Evolutionary conservation across 2,113 vertebrate genomes (phyloP).

Genomic region (Ophiodon elongatus): DNA sequence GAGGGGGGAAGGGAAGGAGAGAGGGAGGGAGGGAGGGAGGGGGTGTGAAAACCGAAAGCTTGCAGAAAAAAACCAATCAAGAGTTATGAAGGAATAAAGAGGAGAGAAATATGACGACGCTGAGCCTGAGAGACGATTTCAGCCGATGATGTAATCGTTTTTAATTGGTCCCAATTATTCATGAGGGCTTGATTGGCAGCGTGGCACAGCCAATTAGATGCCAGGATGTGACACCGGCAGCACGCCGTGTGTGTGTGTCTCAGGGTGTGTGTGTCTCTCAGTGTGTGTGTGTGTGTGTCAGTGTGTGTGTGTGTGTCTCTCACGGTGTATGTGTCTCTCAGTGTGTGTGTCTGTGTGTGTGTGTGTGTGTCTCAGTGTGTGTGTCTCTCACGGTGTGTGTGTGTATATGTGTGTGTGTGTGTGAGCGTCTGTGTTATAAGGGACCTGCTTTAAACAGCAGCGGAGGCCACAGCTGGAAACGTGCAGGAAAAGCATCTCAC

Average conservation of each 20-base stretch:
- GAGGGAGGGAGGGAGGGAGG: conserved; percentile 22
- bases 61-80: conserved; percentile 20
- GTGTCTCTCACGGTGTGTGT: too few species aligned
- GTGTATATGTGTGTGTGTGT: too few species aligned
- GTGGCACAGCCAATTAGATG: conserved; percentile 57
- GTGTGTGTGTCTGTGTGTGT: too few species aligned
- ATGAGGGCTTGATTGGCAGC: conserved; percentile 51
- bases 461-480: too few species aligned
- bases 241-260: not conserved
- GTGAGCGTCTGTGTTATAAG: too few species aligned
- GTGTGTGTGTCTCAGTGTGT: not conserved
- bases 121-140: conserved; percentile 32
- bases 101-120: not conserved
- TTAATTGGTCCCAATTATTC: conserved; percentile 61
- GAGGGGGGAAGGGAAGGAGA: conserved; percentile 32
- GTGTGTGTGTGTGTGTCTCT: not conserved
- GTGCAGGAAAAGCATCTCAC: too few species aligned
- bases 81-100: not conserved
- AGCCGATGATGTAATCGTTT: conserved; percentile 74
- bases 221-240: conserved; percentile 12
- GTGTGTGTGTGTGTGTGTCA: not conserved
- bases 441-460: conserved; percentile 7
- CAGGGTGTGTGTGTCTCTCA: not conserved
- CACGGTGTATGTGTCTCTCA: too few species aligned
- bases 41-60: conserved; percentile 39